Base-by-base conservation (phyloP, 2,113 vertebrate genomes). In the Tamias sibiricus region DNA sequence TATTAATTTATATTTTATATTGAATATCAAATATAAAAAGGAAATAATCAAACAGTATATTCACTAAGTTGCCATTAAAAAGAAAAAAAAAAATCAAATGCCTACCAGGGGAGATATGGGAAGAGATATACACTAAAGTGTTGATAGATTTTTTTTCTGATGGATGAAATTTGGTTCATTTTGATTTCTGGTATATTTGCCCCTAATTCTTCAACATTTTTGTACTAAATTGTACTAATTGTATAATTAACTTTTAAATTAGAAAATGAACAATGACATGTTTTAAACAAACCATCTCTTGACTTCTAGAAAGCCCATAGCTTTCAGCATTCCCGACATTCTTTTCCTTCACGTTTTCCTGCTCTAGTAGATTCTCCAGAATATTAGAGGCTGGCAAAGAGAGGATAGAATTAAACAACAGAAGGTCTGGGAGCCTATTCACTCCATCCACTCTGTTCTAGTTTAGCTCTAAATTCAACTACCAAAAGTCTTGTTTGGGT, bases 151-250 rank as follows among this genome's bases (percentile, higher is more conserved):
- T 26, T 90, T 80, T 81, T 35, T 79, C 12, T 93, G 20, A 35
- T 42, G 82, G 52, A 49, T 84, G n/a, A 88, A 71, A 80, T 71
- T 75, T 68, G 14, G 35, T 1, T 62, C 26, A 68, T 68, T 83
- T 96, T 76, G 14, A 86, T 76, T 81, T 95, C 42, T 90, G 8
- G 35, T 82, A 16, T 87, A 19, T 72, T 94, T 82, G 37, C 44
- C 40, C 87, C 32, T 91, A 76, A 69, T 71, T 81, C 28, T 64
- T 94, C 9, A 87, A 81, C 9, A 75, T 59, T 87, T 72, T 83
- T 37, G 54, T 52, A 54, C 19, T 94, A 47, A 66, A 42, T 59
- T 83, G 6, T 26, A n/a, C 59, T 68, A 68, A n/a, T 59, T 86
- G 10, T 32, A 84, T 64, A 90, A 62, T 74, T 32, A 59, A 30